Evolutionary conservation across 2,888 invertebrate species (phyloP).

Genomic region (Trisateles emortualis): DNA sequence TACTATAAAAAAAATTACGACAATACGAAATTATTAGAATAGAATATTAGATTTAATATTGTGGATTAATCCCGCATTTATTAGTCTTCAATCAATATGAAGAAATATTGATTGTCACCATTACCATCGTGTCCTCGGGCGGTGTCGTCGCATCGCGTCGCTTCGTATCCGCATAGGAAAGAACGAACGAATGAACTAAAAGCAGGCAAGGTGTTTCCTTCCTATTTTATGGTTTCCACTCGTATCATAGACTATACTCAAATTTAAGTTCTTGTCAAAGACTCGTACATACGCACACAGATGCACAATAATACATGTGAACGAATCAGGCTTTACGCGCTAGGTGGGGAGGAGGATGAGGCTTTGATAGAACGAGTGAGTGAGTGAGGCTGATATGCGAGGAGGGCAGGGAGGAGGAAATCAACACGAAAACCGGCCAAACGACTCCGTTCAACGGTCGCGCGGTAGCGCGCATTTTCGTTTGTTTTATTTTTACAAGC

Average conservation of each 20-base stretch:
- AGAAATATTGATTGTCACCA: no score
- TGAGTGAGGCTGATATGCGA: constrained; percentile 51
- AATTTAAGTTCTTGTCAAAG: no score
- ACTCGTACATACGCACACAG: no score
- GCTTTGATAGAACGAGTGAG: constrained; percentile 62
- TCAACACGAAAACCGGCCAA: constrained; percentile 78
- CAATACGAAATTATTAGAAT: not conserved
- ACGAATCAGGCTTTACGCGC: constrained; percentile 11
- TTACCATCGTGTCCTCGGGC: no score
- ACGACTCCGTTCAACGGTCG: constrained; percentile 85
- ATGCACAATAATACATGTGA: not conserved
- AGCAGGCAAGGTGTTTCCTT: not conserved
- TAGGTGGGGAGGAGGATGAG: constrained; percentile 61
- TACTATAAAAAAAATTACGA: not conserved
- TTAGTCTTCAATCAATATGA: no score
- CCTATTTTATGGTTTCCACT: no score
- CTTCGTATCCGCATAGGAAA: constrained; percentile 13
- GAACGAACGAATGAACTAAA: constrained; percentile 37
- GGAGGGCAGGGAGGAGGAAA: constrained; percentile 63
- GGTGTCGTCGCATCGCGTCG: no score
- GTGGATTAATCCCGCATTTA: no score
- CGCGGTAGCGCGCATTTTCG: constrained; percentile 75
- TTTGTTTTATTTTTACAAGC: constrained; percentile 71
- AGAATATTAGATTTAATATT: no score
- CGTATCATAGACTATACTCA: no score